Conservation (phyloP, 2,888 invertebrate species). For the Pyrocoelia pectoralis region DNA sequence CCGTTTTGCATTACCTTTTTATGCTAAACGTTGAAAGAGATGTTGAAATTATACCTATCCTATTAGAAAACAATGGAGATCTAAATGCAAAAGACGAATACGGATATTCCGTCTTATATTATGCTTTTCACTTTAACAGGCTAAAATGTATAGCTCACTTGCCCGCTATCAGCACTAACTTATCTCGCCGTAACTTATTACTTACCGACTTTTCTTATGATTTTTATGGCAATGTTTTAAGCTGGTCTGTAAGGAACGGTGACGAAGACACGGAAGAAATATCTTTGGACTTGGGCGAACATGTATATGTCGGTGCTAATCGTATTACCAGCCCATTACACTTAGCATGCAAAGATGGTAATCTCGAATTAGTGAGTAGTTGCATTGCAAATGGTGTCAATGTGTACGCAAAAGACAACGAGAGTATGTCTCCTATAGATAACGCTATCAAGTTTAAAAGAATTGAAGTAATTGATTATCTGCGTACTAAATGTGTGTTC, state of each 20-base stretch:
- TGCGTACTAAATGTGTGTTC: background rate
- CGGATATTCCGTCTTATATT: too few species aligned
- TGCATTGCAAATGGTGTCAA: background rate
- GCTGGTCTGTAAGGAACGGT: background rate
- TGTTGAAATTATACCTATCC: too few species aligned
- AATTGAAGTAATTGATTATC: background rate
- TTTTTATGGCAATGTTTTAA: background rate
- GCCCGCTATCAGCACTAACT: too few species aligned
- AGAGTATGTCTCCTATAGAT: background rate
- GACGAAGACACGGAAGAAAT: background rate
- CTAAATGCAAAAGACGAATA: too few species aligned
- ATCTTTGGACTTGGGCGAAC: background rate
- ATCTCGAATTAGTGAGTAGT: background rate
- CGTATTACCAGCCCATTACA: background rate
- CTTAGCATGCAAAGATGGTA: background rate
- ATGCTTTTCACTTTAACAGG: too few species aligned
- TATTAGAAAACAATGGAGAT: too few species aligned
- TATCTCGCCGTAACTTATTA: too few species aligned
- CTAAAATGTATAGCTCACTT: too few species aligned
- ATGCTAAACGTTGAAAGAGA: too few species aligned
- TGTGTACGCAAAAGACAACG: background rate
- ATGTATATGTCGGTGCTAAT: background rate
- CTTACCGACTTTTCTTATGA: too few species aligned
- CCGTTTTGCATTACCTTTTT: too few species aligned
- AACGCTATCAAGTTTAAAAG: background rate